A percentile compares a stretch with the other conserved stretches of the same genome.
Evolutionary conservation across 2,888 invertebrate species (phyloP).

Genomic region (Drosophila stalkeri): DNA sequence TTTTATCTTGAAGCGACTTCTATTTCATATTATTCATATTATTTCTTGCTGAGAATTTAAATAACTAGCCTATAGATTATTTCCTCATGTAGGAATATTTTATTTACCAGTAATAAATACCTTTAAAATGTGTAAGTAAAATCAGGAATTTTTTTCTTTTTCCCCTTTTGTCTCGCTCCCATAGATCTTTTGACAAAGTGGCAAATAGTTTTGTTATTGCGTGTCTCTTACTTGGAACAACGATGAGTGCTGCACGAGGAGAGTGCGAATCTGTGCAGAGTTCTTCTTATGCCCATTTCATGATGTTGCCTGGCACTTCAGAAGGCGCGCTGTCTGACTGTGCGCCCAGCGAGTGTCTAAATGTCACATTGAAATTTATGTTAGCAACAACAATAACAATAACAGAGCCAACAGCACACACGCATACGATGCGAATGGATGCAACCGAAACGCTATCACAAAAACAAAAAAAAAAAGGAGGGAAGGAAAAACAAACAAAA

Average conservation of each 20-base stretch:
- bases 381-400: slow-evolving; percentile 51
- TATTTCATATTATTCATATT: neutral
- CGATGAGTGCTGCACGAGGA: neutral
- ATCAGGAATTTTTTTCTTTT: neutral
- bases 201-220: slow-evolving; percentile 21
- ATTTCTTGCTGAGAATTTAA: too few species aligned
- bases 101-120: neutral
- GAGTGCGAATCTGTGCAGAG: slow-evolving; percentile 15
- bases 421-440: slow-evolving; percentile 14
- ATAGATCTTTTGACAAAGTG: slow-evolving; percentile 26
- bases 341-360: slow-evolving; percentile 57
- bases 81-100: too few species aligned
- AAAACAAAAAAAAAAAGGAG: neutral
- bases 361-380: slow-evolving; percentile 68
- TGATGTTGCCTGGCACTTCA: slow-evolving; percentile 53
- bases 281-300: slow-evolving; percentile 35
- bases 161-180: slow-evolving; percentile 3
- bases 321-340: neutral
- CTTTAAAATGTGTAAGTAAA: neutral
- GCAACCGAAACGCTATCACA: slow-evolving; percentile 4
- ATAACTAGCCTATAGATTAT: too few species aligned
- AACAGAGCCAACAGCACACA: slow-evolving; percentile 26
- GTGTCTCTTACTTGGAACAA: neutral
- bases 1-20: neutral
- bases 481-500: slow-evolving; percentile 4